Conservation (phyloP, 2,888 invertebrate species). For the Drosophila macrospina region DNA sequence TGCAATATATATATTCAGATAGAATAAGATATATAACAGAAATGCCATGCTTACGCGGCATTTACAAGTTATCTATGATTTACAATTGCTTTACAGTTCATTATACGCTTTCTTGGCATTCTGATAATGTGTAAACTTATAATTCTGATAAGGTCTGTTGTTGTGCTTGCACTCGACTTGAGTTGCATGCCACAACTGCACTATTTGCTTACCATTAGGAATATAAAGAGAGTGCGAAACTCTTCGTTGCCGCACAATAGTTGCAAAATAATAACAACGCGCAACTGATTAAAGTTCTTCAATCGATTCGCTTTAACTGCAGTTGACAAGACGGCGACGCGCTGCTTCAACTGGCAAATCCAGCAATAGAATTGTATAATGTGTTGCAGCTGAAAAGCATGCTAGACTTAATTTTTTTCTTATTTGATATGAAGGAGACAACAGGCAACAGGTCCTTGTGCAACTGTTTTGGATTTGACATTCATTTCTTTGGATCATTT, state of each 20-base stretch:
- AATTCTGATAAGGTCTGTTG: background rate
- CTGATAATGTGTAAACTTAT: conserved; percentile 10
- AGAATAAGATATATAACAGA: no score
- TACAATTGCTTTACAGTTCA: background rate
- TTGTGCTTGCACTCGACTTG: conserved; percentile 10
- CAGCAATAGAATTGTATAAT: conserved; percentile 10
- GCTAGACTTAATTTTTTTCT: background rate
- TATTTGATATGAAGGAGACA: background rate
- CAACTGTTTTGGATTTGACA: conserved; percentile 29
- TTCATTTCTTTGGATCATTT: conserved; percentile 9
- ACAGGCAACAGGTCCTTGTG: background rate
- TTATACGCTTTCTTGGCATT: background rate
- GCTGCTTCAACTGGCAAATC: conserved; percentile 20
- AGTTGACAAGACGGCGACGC: conserved; percentile 22
- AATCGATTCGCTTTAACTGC: conserved; percentile 16
- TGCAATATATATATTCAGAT: no score
- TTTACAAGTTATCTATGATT: no score
- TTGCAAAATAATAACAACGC: conserved; percentile 12
- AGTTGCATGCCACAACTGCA: background rate
- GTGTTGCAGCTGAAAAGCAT: conserved; percentile 18
- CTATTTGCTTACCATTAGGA: conserved; percentile 11
- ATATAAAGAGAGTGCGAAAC: background rate
- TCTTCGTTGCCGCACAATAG: conserved; percentile 1
- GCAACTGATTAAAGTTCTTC: conserved; percentile 28
- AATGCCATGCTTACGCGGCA: no score